Conservation (phyloP, 2,888 invertebrate species). For the Xylophagus ater region DNA sequence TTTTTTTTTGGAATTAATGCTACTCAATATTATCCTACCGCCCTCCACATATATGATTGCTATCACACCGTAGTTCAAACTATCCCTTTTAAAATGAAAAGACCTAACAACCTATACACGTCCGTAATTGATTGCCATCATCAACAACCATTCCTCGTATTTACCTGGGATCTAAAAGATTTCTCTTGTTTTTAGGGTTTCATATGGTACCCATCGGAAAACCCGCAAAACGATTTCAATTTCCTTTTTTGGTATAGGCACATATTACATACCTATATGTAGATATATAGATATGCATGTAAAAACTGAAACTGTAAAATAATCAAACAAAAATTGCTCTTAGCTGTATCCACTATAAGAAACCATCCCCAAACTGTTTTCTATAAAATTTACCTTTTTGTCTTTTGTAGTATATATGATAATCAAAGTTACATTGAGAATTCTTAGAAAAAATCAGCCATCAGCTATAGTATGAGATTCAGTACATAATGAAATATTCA, state of each 20-base stretch:
- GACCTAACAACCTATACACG: too few species aligned
- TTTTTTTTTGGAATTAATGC: too few species aligned
- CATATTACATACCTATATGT: too few species aligned
- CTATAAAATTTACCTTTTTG: background rate
- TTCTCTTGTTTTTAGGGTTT: conserved; percentile 6
- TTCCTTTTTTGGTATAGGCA: background rate
- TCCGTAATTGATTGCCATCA: background rate
- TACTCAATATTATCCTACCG: too few species aligned
- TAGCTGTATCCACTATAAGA: background rate
- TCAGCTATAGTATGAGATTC: conserved; percentile 1
- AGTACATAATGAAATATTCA: conserved; percentile 13
- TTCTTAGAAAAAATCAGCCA: too few species aligned
- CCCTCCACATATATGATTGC: too few species aligned
- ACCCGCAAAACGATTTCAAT: conserved; percentile 8
- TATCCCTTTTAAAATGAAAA: too few species aligned
- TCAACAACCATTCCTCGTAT: background rate
- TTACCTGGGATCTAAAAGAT: conserved; percentile 5
- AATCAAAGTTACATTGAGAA: background rate
- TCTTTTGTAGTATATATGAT: background rate
- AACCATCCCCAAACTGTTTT: background rate
- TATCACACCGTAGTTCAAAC: too few species aligned
- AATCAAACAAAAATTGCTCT: conserved; percentile 8
- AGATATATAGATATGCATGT: too few species aligned
- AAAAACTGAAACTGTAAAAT: conserved; percentile 7
- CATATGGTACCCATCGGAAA: conserved; percentile 5